Conservation (phyloP, 1,140 invertebrate genomes). For the Drosophila serrata region DNA sequence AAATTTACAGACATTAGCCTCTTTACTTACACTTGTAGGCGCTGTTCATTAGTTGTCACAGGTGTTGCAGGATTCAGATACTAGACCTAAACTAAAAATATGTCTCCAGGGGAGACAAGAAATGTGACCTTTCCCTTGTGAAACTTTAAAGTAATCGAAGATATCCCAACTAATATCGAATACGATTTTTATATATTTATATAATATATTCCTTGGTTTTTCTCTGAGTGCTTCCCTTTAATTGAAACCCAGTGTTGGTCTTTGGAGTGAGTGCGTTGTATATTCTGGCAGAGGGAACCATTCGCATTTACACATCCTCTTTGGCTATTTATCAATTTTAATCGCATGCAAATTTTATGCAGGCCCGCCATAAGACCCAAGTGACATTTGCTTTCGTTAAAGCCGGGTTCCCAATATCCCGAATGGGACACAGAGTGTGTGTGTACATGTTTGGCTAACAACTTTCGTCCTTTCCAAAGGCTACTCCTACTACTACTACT, state of each 20-base stretch:
- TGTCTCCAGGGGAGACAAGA: background rate
- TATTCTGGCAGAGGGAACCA: background rate
- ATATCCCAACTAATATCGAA: background rate
- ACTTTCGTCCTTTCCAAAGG: slow-evolving; percentile 47
- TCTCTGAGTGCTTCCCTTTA: slow-evolving; percentile 21
- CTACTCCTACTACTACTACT: background rate
- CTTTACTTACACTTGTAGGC: slow-evolving; percentile 44
- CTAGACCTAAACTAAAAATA: background rate
- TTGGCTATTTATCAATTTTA: slow-evolving; percentile 72
- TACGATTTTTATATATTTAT: background rate
- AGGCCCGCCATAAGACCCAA: slow-evolving; percentile 51
- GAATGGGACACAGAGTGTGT: slow-evolving; percentile 15
- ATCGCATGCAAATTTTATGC: slow-evolving; percentile 77
- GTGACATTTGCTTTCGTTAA: slow-evolving; percentile 54
- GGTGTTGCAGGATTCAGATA: background rate
- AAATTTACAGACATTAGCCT: slow-evolving; percentile 61
- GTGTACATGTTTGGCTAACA: slow-evolving; percentile 45
- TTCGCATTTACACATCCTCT: slow-evolving; percentile 38
- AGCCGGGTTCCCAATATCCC: slow-evolving; percentile 41
- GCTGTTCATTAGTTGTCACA: slow-evolving; percentile 4
- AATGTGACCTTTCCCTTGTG: too few species aligned
- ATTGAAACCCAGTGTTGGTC: slow-evolving; percentile 42
- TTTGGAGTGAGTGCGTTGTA: background rate
- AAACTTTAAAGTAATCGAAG: background rate
- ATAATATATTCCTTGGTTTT: background rate